These are phyloP conservation scores for Xylota sylvarum DNA, from an alignment of 2,888 invertebrate species.

Conservation along the genomic window DNA sequence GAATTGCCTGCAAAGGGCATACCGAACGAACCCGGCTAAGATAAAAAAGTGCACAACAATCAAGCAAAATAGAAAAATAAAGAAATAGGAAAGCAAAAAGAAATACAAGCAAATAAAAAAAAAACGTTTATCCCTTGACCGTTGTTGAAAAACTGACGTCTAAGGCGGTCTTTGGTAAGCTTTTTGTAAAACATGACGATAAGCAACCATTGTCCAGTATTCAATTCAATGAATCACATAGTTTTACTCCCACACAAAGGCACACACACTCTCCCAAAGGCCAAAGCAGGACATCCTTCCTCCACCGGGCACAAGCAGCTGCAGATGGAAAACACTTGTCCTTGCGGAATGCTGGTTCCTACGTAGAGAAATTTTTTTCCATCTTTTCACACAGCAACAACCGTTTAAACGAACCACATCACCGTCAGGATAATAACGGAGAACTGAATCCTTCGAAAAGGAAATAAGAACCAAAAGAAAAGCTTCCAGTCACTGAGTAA, in stretches of 20 bases:
- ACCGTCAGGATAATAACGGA: constrained; percentile 76
- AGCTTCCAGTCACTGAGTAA: constrained; percentile 66
- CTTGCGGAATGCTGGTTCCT: constrained; percentile 37
- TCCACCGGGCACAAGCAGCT: constrained; percentile 29
- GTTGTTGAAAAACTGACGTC: constrained; percentile 74
- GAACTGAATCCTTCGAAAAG: constrained; percentile 74
- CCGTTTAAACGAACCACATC: constrained; percentile 74
- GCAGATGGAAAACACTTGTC: constrained; percentile 72
- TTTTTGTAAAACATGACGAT: constrained; percentile 75
- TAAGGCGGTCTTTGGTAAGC: constrained; percentile 78
- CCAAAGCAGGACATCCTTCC: constrained; percentile 66
- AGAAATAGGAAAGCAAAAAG: constrained; percentile 39
- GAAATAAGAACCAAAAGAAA: constrained; percentile 76
- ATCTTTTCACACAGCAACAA: constrained; percentile 66
- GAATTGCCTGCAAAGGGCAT: constrained; percentile 3
- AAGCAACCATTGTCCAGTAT: constrained; percentile 73
- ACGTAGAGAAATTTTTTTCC: constrained; percentile 47
- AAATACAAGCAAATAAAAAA: constrained; percentile 44
- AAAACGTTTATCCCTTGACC: constrained; percentile 76
- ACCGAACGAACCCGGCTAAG: not conserved
- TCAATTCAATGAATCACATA: constrained; percentile 71
- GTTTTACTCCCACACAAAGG: constrained; percentile 64
- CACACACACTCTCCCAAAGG: constrained; percentile 61
- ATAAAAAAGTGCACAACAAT: not conserved
- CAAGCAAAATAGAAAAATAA: not conserved